Evolutionary conservation across 2,113 vertebrate species (phyloP), one percentile per base, ranked within the genome.

Genomic region (Noturus placidus): DNA sequence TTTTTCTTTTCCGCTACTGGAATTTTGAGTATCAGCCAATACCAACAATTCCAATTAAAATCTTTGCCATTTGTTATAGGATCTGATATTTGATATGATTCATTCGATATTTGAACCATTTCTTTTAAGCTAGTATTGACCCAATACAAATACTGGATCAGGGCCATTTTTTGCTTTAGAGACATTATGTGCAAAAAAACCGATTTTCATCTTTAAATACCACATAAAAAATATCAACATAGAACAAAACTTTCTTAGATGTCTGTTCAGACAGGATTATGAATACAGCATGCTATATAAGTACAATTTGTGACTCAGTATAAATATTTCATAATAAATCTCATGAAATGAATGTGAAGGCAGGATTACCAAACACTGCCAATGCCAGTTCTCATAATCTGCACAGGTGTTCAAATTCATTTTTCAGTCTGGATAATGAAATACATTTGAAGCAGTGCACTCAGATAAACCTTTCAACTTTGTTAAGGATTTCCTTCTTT

Each of bases 171-270:
- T 67, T 5, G 13, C 63, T 67, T 67, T 63, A n/a, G 8, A 63
- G 10, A 11, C n/a, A 15, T 67, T 10, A 33, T 33, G 7, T 15
- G 30, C 1, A 33, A 33, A 69, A 42, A 72, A 38, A 72, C 0
- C 7, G 25, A 83, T 63, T 14, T 76, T 59, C 69, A 76, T 69
- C 54, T 57, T 5, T 61, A 50, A 65, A 72, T 30, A 57, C n/a
- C 38, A 63, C 57, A 86, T 79, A 5, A 25, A 79, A 70, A 80
- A 88, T 84, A 81, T 82, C 22, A 77, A 19, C 38, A 82, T 11
- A 80, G 15, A 56, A 54, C 27, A 10, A 33, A 56, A 20, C 14
- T 74, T 76, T 76, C 20, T 25, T 76, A 13, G 8, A 76, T 52
- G 25, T 78, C 27, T 30, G 25, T 50, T 50, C 33, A 30, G n/a